Conservation (phyloP, 2,888 invertebrate genomes). For the Pycnomerus fuliginosus region DNA sequence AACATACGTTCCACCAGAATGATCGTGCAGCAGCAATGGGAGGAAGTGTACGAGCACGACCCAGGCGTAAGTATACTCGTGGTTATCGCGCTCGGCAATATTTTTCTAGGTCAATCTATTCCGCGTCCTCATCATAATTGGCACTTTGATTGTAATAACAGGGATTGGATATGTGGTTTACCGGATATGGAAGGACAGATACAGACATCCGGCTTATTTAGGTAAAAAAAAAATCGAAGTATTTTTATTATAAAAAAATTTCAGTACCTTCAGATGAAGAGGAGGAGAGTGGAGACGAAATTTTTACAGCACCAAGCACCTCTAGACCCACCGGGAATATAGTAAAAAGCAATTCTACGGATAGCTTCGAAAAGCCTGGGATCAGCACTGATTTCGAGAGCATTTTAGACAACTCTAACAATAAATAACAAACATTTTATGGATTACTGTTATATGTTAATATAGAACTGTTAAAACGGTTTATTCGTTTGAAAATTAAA, state of each 20-base stretch:
- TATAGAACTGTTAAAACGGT: too few relatives aligned
- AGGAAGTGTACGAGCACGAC: constrained; percentile 34
- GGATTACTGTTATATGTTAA: too few relatives aligned
- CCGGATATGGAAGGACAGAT: constrained; percentile 39
- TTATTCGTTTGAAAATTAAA: too few relatives aligned
- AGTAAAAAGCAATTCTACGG: constrained; percentile 6
- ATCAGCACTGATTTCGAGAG: constrained; percentile 41
- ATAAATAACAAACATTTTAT: too few relatives aligned
- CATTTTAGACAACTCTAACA: constrained; percentile 35
- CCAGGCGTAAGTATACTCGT: constrained; percentile 30
- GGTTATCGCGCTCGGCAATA: background rate
- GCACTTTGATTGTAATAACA: constrained; percentile 33
- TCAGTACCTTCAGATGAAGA: constrained; percentile 31
- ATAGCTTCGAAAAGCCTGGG: constrained; percentile 27
- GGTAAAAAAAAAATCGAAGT: constrained; percentile 24
- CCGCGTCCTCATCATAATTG: constrained; percentile 33
- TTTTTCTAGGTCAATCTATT: constrained; percentile 35
- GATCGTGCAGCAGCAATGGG: constrained; percentile 56
- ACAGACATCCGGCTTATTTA: constrained; percentile 37
- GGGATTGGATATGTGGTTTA: constrained; percentile 36
- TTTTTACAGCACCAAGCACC: constrained; percentile 36
- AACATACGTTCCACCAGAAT: constrained; percentile 61
- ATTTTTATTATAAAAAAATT: constrained; percentile 3
- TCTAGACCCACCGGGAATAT: constrained; percentile 12
- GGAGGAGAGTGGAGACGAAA: constrained; percentile 39